A percentile compares a stretch with the other conserved stretches of the same genome.
These are phyloP conservation scores for Gavialis gangeticus DNA, from an alignment of 2,113 vertebrate genomes.

Conservation along the genomic window DNA sequence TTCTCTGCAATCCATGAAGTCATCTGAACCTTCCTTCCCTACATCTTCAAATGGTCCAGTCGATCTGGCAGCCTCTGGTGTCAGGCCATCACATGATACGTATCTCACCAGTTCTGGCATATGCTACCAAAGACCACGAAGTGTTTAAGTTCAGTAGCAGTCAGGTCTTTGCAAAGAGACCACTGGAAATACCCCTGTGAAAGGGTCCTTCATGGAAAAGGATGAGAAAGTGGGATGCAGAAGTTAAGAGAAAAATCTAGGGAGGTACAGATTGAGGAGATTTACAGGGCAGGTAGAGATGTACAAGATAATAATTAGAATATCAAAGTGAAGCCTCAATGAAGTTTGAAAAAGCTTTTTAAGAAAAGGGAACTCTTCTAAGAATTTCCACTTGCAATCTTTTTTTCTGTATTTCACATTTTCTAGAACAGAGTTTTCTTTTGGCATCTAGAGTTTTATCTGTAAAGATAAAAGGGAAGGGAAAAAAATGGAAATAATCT, in stretches of 20 bases:
- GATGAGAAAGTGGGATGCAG: background rate
- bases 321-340: background rate
- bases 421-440: background rate
- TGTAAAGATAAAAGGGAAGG: background rate
- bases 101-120: background rate
- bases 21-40: background rate
- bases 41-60: conserved; percentile 6
- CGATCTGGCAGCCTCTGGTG: conserved; percentile 1
- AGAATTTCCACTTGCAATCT: background rate
- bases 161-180: background rate
- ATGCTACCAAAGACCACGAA: background rate
- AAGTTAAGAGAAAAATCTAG: background rate
- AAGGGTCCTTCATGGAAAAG: background rate
- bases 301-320: background rate
- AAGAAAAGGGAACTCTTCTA: background rate
- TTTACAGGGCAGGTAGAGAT: background rate
- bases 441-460: conserved; percentile 8
- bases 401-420: background rate
- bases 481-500: conserved; percentile 9
- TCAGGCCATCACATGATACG: background rate
- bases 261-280: background rate
- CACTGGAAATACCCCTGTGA: background rate
- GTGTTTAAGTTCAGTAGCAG: background rate
- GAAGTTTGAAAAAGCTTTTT: background rate
- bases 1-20: background rate